Conservation (phyloP, 2,113 vertebrate genomes). For the Bufo gargarizans region DNA sequence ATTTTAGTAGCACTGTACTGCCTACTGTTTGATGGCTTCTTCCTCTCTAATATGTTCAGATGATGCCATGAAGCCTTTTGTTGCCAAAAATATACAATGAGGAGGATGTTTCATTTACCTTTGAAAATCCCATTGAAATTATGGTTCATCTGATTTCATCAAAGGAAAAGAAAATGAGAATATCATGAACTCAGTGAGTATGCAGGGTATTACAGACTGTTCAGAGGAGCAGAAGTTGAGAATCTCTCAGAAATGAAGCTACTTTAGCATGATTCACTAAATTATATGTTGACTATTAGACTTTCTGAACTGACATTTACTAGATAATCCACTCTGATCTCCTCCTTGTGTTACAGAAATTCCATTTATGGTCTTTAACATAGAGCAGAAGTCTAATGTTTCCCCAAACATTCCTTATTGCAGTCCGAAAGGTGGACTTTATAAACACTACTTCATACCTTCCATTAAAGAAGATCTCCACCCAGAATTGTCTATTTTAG, state of each 20-base stretch:
- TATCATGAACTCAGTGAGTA: background rate
- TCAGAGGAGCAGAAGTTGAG: background rate
- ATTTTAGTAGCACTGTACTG: too few relatives aligned
- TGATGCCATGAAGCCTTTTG: background rate
- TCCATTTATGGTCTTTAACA: background rate
- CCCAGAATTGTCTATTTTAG: too few relatives aligned
- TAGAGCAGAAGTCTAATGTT: too few relatives aligned
- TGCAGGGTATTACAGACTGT: background rate
- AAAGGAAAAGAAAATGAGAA: constrained; percentile 36
- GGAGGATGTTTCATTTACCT: background rate
- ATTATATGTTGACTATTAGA: background rate
- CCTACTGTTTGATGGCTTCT: background rate
- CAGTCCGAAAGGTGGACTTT: too few relatives aligned
- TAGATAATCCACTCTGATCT: background rate
- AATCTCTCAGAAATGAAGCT: background rate
- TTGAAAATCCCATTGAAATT: background rate
- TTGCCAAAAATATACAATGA: constrained; percentile 12
- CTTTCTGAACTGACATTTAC: background rate
- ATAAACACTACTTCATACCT: too few relatives aligned
- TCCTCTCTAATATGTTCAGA: background rate
- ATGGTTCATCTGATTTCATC: constrained; percentile 11
- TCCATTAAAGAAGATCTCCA: too few relatives aligned
- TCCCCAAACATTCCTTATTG: too few relatives aligned
- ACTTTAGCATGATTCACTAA: constrained; percentile 6
- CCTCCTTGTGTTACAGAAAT: background rate